Percentiles rank a stretch among this genome's conserved stretches.
phyloP scores from a whole-genome alignment of 2,888 invertebrate genomes.

The Anodontia alba region DNA sequence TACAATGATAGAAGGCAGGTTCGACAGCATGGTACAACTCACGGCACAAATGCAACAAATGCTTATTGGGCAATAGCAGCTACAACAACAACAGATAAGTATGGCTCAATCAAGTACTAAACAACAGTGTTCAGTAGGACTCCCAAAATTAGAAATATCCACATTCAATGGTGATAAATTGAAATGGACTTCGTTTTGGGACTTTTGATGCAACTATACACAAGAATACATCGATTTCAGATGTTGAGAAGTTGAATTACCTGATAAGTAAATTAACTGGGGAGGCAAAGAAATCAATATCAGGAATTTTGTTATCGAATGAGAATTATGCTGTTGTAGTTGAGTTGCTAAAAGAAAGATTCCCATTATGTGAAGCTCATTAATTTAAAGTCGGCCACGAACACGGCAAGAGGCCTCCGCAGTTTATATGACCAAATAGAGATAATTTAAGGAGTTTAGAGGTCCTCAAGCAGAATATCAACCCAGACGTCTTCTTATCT shows the following conservation, averaged over 20 bases:
- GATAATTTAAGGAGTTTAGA: conserved; percentile 30
- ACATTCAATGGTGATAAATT: not conserved
- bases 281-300: not conserved
- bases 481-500: conserved; percentile 29
- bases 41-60: too few species aligned
- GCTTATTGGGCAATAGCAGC: not conserved
- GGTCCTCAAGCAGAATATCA: not conserved
- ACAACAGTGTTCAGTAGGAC: not conserved
- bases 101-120: not conserved
- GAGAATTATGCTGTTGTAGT: conserved; percentile 35
- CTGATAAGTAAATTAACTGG: not conserved
- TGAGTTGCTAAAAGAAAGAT: conserved; percentile 26
- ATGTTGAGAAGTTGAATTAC: not conserved
- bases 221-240: not conserved
- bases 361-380: conserved; percentile 26
- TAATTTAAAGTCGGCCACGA: conserved; percentile 1
- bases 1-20: too few species aligned
- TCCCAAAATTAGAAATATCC: not conserved
- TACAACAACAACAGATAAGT: not conserved
- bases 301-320: conserved; percentile 28
- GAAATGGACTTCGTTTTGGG: not conserved
- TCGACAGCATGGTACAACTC: not conserved
- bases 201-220: not conserved
- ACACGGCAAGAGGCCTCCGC: conserved; percentile 15
- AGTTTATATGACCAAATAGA: conserved; percentile 10